Evolutionary conservation across 2,888 invertebrate genomes (phyloP).

Genomic region (Spicauda simplicius): DNA sequence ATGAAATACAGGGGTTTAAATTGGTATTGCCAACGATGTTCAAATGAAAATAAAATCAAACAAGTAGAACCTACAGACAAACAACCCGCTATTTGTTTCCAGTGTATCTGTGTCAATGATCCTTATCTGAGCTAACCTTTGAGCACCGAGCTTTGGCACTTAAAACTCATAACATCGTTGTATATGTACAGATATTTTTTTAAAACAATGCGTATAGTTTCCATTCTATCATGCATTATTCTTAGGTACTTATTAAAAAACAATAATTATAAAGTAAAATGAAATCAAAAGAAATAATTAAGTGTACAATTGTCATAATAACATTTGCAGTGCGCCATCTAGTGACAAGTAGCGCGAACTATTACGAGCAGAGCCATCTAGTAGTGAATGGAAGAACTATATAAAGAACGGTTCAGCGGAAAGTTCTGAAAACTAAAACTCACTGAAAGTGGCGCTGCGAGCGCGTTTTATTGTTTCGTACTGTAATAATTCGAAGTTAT

Average conservation of each 20-base stretch:
- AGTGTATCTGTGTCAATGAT: constrained; percentile 21
- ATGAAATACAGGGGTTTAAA: no score
- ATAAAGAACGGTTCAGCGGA: neutral
- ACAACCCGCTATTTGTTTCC: constrained; percentile 9
- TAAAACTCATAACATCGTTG: constrained; percentile 1
- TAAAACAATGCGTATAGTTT: no score
- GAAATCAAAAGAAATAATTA: neutral
- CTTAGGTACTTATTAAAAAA: no score
- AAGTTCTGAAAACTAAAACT: neutral
- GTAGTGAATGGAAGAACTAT: neutral
- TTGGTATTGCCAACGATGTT: neutral
- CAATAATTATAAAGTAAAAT: neutral
- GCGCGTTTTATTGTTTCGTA: neutral
- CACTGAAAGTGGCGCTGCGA: constrained; percentile 13
- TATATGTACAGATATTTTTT: neutral
- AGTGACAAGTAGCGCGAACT: constrained; percentile 6
- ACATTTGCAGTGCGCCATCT: no score
- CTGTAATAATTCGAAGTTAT: no score
- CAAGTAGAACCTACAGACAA: constrained; percentile 8
- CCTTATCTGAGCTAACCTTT: constrained; percentile 21
- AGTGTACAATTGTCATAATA: no score
- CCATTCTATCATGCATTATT: no score
- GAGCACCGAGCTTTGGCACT: neutral
- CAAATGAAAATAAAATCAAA: neutral
- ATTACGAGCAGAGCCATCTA: constrained; percentile 6